Percentiles rank a stretch among this genome's conserved stretches.
phyloP scores from a whole-genome alignment of 1,140 invertebrate genomes.

The Ruditapes philippinarum region DNA sequence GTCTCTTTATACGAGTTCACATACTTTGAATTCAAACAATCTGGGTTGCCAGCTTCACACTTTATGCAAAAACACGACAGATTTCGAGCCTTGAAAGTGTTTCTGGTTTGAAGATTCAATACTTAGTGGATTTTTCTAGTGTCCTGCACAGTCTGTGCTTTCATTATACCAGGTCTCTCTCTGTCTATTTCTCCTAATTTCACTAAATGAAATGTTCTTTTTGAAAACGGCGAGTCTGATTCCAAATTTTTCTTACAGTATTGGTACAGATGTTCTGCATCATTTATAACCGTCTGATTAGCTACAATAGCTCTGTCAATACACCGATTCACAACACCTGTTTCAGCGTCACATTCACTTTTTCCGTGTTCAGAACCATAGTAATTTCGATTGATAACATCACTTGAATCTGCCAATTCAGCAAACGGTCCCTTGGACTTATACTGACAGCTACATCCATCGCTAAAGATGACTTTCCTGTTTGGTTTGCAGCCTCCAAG shows the following conservation, averaged over 20 bases:
- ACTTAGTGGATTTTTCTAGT: constrained; percentile 25
- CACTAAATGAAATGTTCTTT: constrained; percentile 36
- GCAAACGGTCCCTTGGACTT: constrained; percentile 55
- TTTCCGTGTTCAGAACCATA: not conserved
- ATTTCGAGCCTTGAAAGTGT: not conserved
- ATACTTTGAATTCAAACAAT: constrained; percentile 44
- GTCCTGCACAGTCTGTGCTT: not conserved
- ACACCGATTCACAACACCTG: constrained; percentile 49
- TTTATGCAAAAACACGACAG: constrained; percentile 36
- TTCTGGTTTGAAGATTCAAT: constrained; percentile 8
- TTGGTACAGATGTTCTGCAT: constrained; percentile 2
- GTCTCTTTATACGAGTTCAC: constrained; percentile 14
- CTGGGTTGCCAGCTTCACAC: constrained; percentile 13
- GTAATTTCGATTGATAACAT: constrained; percentile 6
- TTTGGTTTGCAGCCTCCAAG: not conserved
- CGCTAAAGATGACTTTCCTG: constrained; percentile 22
- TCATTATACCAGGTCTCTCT: constrained; percentile 20
- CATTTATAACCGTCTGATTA: constrained; percentile 6
- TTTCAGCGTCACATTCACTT: constrained; percentile 40
- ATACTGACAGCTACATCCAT: constrained; percentile 54
- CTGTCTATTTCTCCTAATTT: constrained; percentile 17
- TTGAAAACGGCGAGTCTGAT: constrained; percentile 20
- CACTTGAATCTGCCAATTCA: constrained; percentile 23
- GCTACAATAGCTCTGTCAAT: constrained; percentile 13
- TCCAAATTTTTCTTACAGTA: constrained; percentile 30